phyloP scores from a whole-genome alignment of 2,888 invertebrate genomes.

The Tribolium freemani region DNA sequence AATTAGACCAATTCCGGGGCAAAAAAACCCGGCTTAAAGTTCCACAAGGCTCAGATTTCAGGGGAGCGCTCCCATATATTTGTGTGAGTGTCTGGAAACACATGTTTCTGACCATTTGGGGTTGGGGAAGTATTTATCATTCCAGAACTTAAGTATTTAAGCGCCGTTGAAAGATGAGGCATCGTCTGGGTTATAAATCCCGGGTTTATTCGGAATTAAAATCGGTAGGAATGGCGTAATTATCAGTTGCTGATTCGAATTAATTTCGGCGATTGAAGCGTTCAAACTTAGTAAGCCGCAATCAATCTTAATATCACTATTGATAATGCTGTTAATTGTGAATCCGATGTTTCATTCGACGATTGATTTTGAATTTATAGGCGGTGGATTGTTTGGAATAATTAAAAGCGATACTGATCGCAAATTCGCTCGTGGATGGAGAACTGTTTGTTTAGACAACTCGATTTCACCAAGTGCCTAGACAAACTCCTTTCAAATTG shows the following conservation, averaged over 20 bases:
- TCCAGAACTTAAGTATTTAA: conserved; percentile 37
- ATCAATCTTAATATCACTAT: conserved; percentile 41
- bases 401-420: conserved; percentile 26
- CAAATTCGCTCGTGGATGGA: conserved; percentile 13
- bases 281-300: conserved; percentile 32
- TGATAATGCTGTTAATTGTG: conserved; percentile 39
- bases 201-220: conserved; percentile 38
- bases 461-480: too few relatives aligned
- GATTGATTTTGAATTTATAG: conserved; percentile 42
- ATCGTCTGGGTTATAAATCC: conserved; percentile 10
- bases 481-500: too few relatives aligned
- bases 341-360: conserved; percentile 26
- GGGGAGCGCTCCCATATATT: conserved; percentile 16
- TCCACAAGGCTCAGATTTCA: conserved; percentile 30
- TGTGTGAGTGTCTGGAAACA: conserved; percentile 31
- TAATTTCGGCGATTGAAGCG: conserved; percentile 24
- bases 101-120: conserved; percentile 36
- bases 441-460: conserved; percentile 18
- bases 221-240: conserved; percentile 37
- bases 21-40: conserved; percentile 5
- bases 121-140: conserved; percentile 38
- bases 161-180: conserved; percentile 30
- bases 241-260: conserved; percentile 32
- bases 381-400: conserved; percentile 33
- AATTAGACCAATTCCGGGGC: conserved; percentile 20